These are phyloP conservation scores for Anguilla rostrata DNA, from an alignment of 2,113 vertebrate genomes.

Conservation along the genomic window DNA sequence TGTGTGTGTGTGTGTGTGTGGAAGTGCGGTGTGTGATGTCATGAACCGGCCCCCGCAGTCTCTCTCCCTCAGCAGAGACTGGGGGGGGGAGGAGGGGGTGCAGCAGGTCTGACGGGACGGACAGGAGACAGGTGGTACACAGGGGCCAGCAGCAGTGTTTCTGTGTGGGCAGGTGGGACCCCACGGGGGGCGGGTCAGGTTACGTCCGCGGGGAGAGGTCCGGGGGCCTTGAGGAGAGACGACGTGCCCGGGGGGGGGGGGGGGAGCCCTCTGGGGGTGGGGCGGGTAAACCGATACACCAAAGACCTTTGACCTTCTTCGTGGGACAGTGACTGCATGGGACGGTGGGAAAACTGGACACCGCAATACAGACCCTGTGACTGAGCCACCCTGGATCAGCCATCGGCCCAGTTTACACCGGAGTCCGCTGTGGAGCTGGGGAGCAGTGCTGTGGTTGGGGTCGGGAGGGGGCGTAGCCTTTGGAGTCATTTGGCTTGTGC, in stretches of 20 bases:
- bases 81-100: neutral
- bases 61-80: neutral
- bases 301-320: neutral
- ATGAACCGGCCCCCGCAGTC: neutral
- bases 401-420: neutral
- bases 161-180: neutral
- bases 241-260: neutral
- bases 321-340: neutral
- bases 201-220: neutral
- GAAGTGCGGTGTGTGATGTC: neutral
- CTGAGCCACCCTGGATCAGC: neutral
- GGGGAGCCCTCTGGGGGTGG: neutral
- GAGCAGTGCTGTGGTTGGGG: neutral
- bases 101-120: too few species aligned
- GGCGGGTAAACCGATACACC: neutral
- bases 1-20: too few species aligned
- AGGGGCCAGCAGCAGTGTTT: slow-evolving; percentile 2
- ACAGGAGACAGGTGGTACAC: neutral
- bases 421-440: neutral
- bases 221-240: neutral
- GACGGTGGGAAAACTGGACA: neutral
- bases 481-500: neutral
- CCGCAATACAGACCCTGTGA: neutral
- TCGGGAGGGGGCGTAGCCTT: neutral
- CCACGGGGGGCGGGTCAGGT: neutral